Base-by-base conservation (phyloP, 1,140 invertebrate genomes). In the Pemphigus obesinymphae region DNA sequence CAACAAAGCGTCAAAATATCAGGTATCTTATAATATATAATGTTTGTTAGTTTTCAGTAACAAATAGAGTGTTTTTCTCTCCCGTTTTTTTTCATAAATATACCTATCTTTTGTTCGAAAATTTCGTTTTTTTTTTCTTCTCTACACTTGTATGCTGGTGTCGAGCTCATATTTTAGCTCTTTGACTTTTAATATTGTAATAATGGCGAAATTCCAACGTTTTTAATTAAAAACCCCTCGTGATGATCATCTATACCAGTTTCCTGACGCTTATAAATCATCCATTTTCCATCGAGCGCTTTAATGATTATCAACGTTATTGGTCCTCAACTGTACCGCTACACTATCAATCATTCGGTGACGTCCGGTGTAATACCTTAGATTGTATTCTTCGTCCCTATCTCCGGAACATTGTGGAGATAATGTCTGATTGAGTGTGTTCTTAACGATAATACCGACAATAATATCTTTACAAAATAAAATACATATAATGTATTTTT, bases 161-260 rank as follows among this genome's bases (percentile, higher is more conserved):
- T 58, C 23, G 20, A 58, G 61, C 50, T 43, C 53, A 37, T 61
- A 40, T 58, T 61, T 78, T 55, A 61, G 20, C 34, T 58, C 31
- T 17, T 15, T 29, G 50, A 40, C 34, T 34, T 55, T 29, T 20
- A 53, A 37, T 75, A 26, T n/a, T 17, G 1, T 17, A n/a, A 53
- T 5, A 17, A 53, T 15, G 34, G 34, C 4, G n/a, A 45, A 37
- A 40, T 29, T 29, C 50, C 53, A 0, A 4, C 0, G 31, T 61
- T 78, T 78, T 58, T 78, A 78, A 78, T 78, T 76, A 78, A 78
- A 78, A 37, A 26, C 10, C 45, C 10, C 17, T 3, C 43, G 1
- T 13, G 10, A 11, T 11, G 43, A 10, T 40, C n/a, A 10, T 40
- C 37, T 40, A n/a, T n/a, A n/a, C 37, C 10, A 3, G 13, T 34